A percentile compares a stretch with the other conserved stretches of the same genome.
phyloP scores from a whole-genome alignment of 2,888 invertebrate species.

The Anthoptus insignis region DNA sequence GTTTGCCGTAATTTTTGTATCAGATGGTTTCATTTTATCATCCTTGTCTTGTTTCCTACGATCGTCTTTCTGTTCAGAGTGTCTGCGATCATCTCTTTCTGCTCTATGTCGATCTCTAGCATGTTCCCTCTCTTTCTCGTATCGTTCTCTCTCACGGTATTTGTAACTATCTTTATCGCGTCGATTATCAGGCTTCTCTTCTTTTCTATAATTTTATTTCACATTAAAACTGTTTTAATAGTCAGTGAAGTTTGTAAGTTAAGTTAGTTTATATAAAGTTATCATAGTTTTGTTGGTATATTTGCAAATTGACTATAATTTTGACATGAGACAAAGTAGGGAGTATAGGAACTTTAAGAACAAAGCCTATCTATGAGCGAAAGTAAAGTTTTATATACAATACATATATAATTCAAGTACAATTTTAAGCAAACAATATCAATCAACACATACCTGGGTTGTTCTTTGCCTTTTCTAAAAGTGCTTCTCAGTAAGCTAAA shows the following conservation, averaged over 20 bases:
- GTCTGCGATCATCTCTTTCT: constrained; percentile 47
- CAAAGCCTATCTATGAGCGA: too few relatives aligned
- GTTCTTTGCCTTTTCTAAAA: constrained; percentile 63
- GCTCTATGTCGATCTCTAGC: constrained; percentile 48
- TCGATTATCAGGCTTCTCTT: constrained; percentile 57
- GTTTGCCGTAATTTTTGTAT: constrained; percentile 7
- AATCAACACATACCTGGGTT: constrained; percentile 3
- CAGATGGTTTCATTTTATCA: constrained; percentile 31
- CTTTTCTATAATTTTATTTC: constrained; percentile 59
- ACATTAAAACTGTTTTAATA: too few relatives aligned
- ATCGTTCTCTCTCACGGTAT: constrained; percentile 55
- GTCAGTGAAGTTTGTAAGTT: too few relatives aligned
- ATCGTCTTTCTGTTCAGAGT: constrained; percentile 40
- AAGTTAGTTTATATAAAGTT: too few relatives aligned
- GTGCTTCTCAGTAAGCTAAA: constrained; percentile 73
- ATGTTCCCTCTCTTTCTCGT: constrained; percentile 48
- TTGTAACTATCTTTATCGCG: constrained; percentile 55
- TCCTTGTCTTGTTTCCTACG: constrained; percentile 40
- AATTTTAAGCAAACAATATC: background rate
- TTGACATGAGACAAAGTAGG: too few relatives aligned
- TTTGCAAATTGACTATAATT: too few relatives aligned
- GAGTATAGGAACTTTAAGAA: too few relatives aligned
- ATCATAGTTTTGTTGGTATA: too few relatives aligned
- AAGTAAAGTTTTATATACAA: too few relatives aligned
- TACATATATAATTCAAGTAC: too few relatives aligned